These are phyloP conservation scores for Amazona finschi DNA, from an alignment of 2,797 vertebrate species.

Conservation along the genomic window DNA sequence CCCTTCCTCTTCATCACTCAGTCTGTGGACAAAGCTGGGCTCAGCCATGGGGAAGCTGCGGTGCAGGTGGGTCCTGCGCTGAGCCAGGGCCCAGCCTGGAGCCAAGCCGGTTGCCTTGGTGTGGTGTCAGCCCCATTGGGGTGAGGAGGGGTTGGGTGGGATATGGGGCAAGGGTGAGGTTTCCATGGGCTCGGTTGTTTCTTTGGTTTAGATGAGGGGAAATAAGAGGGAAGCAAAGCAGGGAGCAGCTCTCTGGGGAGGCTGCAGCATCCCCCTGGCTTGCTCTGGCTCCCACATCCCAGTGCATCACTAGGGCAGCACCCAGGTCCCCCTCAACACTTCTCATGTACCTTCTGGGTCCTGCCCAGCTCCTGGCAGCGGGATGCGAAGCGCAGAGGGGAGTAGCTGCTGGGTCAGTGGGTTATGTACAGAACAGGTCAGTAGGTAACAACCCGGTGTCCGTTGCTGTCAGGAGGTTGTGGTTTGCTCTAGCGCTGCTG, in stretches of 20 bases:
- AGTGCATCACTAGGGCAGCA: background rate
- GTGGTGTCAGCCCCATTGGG: accelerated
- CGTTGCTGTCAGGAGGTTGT: accelerated
- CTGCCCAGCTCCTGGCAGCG: background rate
- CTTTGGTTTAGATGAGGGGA: slow-evolving; percentile 28
- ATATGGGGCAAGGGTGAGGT: background rate
- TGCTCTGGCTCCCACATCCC: background rate
- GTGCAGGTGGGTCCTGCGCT: background rate
- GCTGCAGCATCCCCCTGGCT: background rate
- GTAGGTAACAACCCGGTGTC: background rate
- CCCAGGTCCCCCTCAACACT: accelerated
- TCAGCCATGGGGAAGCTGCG: accelerated
- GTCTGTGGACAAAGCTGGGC: background rate
- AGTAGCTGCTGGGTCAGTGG: background rate
- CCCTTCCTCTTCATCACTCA: background rate
- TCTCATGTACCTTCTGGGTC: background rate
- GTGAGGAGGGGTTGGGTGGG: background rate
- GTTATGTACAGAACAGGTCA: background rate
- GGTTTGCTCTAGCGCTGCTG: accelerated
- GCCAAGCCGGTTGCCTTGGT: background rate
- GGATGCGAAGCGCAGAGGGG: background rate
- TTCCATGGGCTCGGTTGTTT: background rate
- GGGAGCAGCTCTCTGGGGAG: background rate
- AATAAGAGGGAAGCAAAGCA: background rate
- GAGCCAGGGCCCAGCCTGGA: background rate